Evolutionary conservation across 2,113 vertebrate species (phyloP), one percentile per base, ranked within the genome.

Genomic region (Microcebus ravelobensis): DNA sequence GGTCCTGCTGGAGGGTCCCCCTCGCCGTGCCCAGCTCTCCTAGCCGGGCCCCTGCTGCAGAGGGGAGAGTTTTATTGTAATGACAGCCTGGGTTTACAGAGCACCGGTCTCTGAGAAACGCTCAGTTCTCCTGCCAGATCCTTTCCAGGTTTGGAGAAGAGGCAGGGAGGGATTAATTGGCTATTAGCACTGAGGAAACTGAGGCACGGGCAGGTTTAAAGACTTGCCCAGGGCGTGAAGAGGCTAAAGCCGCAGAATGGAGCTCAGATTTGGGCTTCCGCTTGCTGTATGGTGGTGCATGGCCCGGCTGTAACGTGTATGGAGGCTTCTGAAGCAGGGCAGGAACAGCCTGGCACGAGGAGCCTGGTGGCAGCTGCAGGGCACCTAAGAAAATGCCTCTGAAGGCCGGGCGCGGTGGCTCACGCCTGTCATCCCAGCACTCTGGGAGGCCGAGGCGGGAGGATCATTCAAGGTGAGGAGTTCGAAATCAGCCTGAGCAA

Each of bases 71-170:
- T 71, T 90, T 94, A 82, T 42, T 48, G 1, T 85, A 90, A 94
- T 81, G 96, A 97, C 59, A 80, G 63, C 70, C 31, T 81, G 57
- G 42, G 8, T 95, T 90, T 90, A 92, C 14, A 27, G 52, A 27
- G 61, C 29, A 9, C 50, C 34, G 6, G 2, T 20, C 90, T 36
- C 79, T 25, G 8, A 3, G 55, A 77, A 36, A 25, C 0, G 0
- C 90, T 92, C 15, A 31, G 85, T 90, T 96, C 96, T 85, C 52
- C 1, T 45, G 96, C 91, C 95, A 95, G 79, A n/a, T 42, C 95
- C 70, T 83, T 18, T n/a, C 23, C 45, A 73, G 91, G 74, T 36
- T 87, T 74, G 34, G 20, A 42, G 21, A 13, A 63, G 87, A 74
- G 45, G 18, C 34, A 3, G 50, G 57, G 70, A 34, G 65, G 34